phyloP scores from a whole-genome alignment of 2,797 vertebrate species.

The Sphenodon punctatus region DNA sequence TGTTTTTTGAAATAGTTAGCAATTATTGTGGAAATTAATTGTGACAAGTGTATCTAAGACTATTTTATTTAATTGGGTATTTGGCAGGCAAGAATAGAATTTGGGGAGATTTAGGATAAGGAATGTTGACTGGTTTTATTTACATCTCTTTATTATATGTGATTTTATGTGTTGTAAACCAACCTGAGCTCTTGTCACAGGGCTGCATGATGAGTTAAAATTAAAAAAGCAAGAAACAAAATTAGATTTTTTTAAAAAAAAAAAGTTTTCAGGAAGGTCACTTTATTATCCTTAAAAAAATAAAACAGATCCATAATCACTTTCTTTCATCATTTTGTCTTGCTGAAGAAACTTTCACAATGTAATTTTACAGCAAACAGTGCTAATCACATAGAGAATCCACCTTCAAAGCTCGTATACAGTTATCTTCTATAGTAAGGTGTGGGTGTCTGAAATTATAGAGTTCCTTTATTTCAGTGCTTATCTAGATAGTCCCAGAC shows the following conservation, averaged over 20 bases:
- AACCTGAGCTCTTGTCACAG: too few species aligned
- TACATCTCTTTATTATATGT: too few species aligned
- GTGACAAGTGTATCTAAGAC: too few species aligned
- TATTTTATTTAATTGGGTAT: too few species aligned
- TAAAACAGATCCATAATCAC: background rate
- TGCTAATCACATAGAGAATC: slow-evolving; percentile 49
- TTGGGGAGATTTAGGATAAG: too few species aligned
- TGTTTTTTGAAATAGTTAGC: too few species aligned
- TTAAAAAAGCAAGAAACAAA: too few species aligned
- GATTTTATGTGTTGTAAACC: too few species aligned
- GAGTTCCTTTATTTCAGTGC: slow-evolving; percentile 54
- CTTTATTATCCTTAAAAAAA: background rate
- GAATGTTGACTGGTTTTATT: too few species aligned
- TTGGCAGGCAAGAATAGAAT: too few species aligned
- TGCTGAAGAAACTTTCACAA: background rate
- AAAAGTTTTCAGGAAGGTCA: background rate
- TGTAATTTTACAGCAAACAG: slow-evolving; percentile 27
- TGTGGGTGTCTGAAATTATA: slow-evolving; percentile 69
- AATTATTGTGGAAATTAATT: too few species aligned
- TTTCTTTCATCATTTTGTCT: background rate
- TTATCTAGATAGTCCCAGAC: slow-evolving; percentile 57
- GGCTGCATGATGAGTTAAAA: too few species aligned
- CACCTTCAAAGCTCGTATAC: slow-evolving; percentile 41
- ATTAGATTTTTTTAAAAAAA: background rate
- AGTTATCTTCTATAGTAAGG: slow-evolving; percentile 48